Base-by-base conservation (phyloP, 1,140 invertebrate genomes). In the Phymorhynchus buccinoides region DNA sequence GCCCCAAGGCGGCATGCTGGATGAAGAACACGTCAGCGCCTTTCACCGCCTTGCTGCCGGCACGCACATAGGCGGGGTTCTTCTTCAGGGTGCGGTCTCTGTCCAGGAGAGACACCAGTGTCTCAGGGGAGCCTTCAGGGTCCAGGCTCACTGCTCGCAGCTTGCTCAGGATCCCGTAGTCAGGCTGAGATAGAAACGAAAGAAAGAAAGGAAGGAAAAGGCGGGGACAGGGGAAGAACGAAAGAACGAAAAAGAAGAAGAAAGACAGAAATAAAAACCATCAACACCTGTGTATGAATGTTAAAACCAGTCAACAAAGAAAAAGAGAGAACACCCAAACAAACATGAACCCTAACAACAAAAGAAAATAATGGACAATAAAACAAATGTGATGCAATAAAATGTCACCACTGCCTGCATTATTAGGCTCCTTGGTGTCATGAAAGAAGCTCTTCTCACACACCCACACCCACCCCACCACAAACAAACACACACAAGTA, bases 1-100 rank as follows among this genome's bases (percentile, higher is more conserved):
- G 77, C 32, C 77, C 42, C 44, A 56, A 18, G 22, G 37, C 44
- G n/a, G 41, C 27, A 39, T 79, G 77, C 77, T 52, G n/a, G 77
- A 79, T 48, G 42, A 52, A 56, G 77, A 79, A 79, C 4, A 41
- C 35, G 32, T 75, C 73, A 27, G 77, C 27, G n/a, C 32, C 16
- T 22, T 79, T 79, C 30, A 30, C 77, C 7, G n/a, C 77, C 27
- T n/a, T 32, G 35, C 39, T 75, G 41, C 44, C 77, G 30, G 42
- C 12, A 30, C 14, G 41, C 39, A 79, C n/a, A 44, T 79, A 79
- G 52, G 42, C n/a, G 27, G 3, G n/a, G 77, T 27, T 79, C 18
- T 79, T 79, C 77, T 52, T 48, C 27, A 79, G 77, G 1, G 41
- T 12, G 41, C 77, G 77, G 44, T 79, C 77, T 6, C 32, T 79